Percentiles rank a stretch among this genome's conserved stretches.
Evolutionary conservation across 2,797 vertebrate species (phyloP).

Genomic region (Ceryle rudis): DNA sequence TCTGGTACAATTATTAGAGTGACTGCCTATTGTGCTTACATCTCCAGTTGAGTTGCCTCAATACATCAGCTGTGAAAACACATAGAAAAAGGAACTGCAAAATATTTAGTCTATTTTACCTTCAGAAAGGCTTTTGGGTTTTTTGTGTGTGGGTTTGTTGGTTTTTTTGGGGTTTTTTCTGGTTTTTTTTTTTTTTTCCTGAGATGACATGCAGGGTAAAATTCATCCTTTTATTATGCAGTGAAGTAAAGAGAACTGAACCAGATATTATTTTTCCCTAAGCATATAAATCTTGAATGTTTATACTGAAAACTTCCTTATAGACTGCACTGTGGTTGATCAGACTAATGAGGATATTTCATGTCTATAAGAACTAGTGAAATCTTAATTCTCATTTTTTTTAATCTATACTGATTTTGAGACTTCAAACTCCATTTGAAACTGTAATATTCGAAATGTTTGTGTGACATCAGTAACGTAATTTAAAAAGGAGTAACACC

Average conservation of each 20-base stretch:
- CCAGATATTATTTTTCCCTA: not conserved
- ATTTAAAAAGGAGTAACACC: not conserved
- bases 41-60: not conserved
- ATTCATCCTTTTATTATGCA: not conserved
- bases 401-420: not conserved
- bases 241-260: not conserved
- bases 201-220: not conserved
- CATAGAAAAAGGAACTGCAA: not conserved
- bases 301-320: not conserved
- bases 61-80: not conserved
- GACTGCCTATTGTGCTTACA: not conserved
- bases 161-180: too few species aligned
- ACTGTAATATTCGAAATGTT: not conserved
- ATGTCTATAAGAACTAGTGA: not conserved
- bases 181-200: not conserved
- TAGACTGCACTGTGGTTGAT: not conserved
- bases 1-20: not conserved
- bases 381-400: not conserved
- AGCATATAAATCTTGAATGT: not conserved
- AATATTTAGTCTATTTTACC: not conserved
- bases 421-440: not conserved
- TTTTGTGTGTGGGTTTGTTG: not conserved
- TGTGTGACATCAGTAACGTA: not conserved
- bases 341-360: not conserved
- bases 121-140: not conserved